A percentile compares a stretch with the other conserved stretches of the same genome.
Evolutionary conservation across 2,888 invertebrate genomes (phyloP).

Genomic region (Machimus rusticus): DNA sequence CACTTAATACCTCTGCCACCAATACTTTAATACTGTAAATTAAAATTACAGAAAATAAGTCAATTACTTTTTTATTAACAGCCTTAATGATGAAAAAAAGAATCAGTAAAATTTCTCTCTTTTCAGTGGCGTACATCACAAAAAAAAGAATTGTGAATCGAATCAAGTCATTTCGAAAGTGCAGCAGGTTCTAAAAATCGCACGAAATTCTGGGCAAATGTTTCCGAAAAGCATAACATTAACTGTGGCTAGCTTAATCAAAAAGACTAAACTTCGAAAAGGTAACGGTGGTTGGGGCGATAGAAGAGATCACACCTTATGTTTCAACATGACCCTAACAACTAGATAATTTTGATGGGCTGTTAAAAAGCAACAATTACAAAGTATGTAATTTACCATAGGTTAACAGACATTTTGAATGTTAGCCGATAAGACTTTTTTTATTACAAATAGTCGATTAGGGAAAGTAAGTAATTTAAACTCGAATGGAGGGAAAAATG

Average conservation of each 20-base stretch:
- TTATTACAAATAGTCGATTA: neutral
- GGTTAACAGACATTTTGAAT: neutral
- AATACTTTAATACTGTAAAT: neutral
- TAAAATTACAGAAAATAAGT: neutral
- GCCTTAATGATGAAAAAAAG: neutral
- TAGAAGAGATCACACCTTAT: conserved; percentile 80
- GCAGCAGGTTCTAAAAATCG: conserved; percentile 77
- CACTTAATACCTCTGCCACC: too few species aligned
- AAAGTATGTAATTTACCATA: neutral
- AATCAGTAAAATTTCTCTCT: conserved; percentile 17
- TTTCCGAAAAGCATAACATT: conserved; percentile 75
- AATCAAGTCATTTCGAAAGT: conserved; percentile 85
- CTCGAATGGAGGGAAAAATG: neutral
- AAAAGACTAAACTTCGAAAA: conserved; percentile 79
- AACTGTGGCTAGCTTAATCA: conserved; percentile 72
- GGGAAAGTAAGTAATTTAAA: neutral
- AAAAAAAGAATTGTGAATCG: conserved; percentile 89
- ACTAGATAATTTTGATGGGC: conserved; percentile 52
- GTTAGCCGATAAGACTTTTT: neutral
- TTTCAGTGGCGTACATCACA: conserved; percentile 93
- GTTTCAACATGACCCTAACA: conserved; percentile 73
- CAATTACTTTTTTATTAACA: neutral
- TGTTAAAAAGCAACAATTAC: neutral
- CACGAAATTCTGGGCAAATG: conserved; percentile 69
- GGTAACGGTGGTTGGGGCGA: conserved; percentile 99